A percentile compares a stretch with the other conserved stretches of the same genome.
These are phyloP conservation scores for Brachyopa scutellaris DNA, from an alignment of 2,888 invertebrate genomes.

Conservation along the genomic window DNA sequence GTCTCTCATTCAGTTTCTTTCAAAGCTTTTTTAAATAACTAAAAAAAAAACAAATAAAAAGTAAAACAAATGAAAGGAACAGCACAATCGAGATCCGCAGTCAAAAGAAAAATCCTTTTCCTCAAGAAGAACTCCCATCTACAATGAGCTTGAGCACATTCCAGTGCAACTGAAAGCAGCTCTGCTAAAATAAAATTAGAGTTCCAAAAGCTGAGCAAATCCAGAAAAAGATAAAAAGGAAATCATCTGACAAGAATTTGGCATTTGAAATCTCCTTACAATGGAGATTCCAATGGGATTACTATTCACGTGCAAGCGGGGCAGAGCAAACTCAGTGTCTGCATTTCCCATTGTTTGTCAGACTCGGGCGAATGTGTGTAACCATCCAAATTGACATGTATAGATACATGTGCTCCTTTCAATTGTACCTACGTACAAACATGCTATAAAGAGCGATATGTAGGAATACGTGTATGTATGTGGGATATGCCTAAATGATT, in stretches of 20 bases:
- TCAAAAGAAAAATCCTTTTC: constrained; percentile 20
- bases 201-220: constrained; percentile 59
- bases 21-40: background rate
- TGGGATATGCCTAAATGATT: constrained; percentile 57
- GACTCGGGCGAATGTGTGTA: background rate
- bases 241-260: constrained; percentile 68
- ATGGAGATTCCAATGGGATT: constrained; percentile 60
- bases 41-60: background rate
- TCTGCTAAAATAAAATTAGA: constrained; percentile 53
- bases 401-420: background rate
- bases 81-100: constrained; percentile 14
- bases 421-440: background rate
- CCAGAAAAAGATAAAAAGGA: constrained; percentile 38
- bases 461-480: background rate
- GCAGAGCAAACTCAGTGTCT: constrained; percentile 22
- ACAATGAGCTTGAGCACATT: constrained; percentile 19
- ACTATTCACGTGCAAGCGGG: constrained; percentile 30
- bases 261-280: constrained; percentile 70
- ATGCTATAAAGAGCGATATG: background rate
- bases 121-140: constrained; percentile 23
- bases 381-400: constrained; percentile 14
- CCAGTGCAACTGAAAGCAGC: constrained; percentile 51
- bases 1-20: background rate
- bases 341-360: constrained; percentile 32
- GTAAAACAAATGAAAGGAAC: background rate